phyloP scores from a whole-genome alignment of 2,797 vertebrate genomes.

The Pangasius djambal region DNA sequence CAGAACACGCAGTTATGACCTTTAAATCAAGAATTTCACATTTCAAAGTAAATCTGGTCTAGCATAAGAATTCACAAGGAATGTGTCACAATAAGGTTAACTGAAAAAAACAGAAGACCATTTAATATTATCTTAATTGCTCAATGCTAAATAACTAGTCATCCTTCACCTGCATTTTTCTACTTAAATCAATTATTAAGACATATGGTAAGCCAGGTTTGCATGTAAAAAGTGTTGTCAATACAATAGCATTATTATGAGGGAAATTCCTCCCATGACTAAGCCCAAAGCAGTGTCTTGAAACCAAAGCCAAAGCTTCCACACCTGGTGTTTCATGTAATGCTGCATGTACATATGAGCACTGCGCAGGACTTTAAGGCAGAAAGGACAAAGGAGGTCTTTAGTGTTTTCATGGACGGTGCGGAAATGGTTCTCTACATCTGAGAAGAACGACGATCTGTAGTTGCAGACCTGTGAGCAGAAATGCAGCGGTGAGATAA shows the following conservation, averaged over 20 bases:
- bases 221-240: background rate
- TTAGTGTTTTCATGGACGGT: constrained; percentile 93
- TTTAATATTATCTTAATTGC: background rate
- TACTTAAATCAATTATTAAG: background rate
- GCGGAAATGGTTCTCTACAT: constrained; percentile 95
- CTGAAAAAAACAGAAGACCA: background rate
- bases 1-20: background rate
- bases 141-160: background rate
- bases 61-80: background rate
- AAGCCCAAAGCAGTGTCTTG: background rate
- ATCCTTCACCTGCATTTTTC: background rate
- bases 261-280: background rate
- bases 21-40: background rate
- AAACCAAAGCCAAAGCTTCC: background rate
- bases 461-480: constrained; percentile 89
- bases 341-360: constrained; percentile 94
- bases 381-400: constrained; percentile 95
- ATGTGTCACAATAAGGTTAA: background rate
- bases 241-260: background rate
- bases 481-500: background rate
- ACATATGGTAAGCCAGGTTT: background rate
- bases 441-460: constrained; percentile 93
- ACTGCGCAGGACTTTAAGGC: constrained; percentile 94
- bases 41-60: background rate
- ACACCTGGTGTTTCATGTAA: constrained; percentile 98